Evolutionary conservation across 2,797 vertebrate genomes (phyloP).

Genomic region (Cryptoprocta ferox): DNA sequence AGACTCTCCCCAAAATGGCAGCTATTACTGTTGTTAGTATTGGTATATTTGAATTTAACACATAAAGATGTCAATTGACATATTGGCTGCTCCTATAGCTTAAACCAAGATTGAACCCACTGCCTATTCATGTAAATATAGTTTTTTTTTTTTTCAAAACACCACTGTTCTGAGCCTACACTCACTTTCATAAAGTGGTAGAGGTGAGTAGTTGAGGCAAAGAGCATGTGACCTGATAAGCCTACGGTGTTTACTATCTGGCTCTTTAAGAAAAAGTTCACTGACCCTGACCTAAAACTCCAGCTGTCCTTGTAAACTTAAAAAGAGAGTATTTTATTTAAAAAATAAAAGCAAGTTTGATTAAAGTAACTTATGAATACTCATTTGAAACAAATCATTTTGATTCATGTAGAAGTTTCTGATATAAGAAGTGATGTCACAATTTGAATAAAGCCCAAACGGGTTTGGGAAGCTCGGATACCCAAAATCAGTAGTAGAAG

Average conservation of each 20-base stretch:
- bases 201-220: neutral
- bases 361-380: neutral
- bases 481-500: neutral
- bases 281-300: neutral
- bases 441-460: slow-evolving; percentile 24
- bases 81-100: neutral
- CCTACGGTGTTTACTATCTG: neutral
- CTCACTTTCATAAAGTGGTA: neutral
- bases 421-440: neutral
- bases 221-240: neutral
- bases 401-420: neutral
- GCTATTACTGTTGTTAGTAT: neutral
- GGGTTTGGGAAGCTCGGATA: neutral
- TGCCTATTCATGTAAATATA: neutral
- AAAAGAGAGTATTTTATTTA: neutral
- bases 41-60: neutral
- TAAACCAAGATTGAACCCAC: neutral
- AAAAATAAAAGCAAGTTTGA: neutral
- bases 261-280: neutral
- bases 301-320: neutral
- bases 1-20: neutral
- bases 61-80: neutral
- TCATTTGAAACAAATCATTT: neutral
- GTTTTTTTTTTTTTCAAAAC: neutral
- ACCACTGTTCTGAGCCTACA: neutral